phyloP scores from a whole-genome alignment of 2,888 invertebrate genomes.

The Drosophila mimetica region DNA sequence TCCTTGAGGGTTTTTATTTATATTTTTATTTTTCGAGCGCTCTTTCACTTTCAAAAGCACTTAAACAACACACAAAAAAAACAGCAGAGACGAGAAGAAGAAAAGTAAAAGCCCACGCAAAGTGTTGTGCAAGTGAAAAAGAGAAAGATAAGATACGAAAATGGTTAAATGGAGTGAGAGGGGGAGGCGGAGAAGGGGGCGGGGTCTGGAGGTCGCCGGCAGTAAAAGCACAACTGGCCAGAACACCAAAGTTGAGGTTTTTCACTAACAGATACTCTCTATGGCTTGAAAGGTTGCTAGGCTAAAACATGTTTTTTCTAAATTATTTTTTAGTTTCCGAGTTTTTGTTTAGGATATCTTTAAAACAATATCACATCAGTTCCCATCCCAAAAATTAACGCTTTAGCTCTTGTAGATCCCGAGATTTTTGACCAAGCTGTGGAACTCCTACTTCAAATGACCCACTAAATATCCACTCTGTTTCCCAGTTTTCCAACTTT shows the following conservation, averaged over 20 bases:
- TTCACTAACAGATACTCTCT: neutral
- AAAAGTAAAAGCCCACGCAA: conserved; percentile 71
- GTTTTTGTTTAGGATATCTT: neutral
- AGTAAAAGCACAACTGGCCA: conserved; percentile 15
- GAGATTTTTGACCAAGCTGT: neutral
- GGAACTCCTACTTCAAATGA: neutral
- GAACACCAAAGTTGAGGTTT: conserved; percentile 8
- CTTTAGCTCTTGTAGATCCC: neutral
- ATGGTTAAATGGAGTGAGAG: conserved; percentile 12
- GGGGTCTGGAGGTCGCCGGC: conserved; percentile 49
- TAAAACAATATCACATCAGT: neutral
- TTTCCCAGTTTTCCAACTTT: conserved; percentile 20
- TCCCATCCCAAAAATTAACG: neutral
- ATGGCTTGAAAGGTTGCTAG: neutral
- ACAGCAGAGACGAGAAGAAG: conserved; percentile 24
- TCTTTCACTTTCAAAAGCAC: conserved; percentile 61
- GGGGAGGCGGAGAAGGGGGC: neutral
- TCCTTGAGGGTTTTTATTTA: conserved; percentile 17
- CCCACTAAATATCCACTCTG: conserved; percentile 14
- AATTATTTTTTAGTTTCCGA: neutral
- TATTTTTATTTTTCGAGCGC: conserved; percentile 18
- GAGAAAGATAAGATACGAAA: conserved; percentile 59
- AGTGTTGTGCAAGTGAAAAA: conserved; percentile 50
- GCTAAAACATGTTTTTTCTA: too few species aligned
- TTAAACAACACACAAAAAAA: conserved; percentile 35